Base-by-base conservation (phyloP, 2,888 invertebrate genomes). In the Mycalesis mineus region DNA sequence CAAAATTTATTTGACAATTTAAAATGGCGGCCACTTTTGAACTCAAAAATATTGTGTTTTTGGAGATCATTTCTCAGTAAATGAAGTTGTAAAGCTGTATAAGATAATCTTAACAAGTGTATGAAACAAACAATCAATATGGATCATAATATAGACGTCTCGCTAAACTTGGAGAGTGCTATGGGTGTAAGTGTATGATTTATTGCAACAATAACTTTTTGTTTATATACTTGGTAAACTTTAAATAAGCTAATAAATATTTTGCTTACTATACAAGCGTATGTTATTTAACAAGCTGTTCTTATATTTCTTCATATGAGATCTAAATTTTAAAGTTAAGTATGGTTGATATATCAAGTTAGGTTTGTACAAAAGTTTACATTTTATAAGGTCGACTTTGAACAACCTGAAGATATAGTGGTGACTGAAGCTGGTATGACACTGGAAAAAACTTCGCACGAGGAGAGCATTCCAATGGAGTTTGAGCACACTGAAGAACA, bases 11-110 rank as follows among this genome's bases (percentile, higher is more conserved):
- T 87, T 89, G 89, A 87, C 88, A 87, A 77, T 75, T 69, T 86
- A 88, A 85, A 88, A 90, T 90, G 90, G 90, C 90, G 90, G 90
- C 84, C 82, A 80, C 87, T 76, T 90, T 90, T 88, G 74, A 90
- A 89, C 84, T 82, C 67, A 66, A 72, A 70, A 69, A 67, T 82
- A 62, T 69, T 72, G 72, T 69, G 64, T 63, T 68, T 67, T 73
- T 60, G 48, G 56, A 54, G 51, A 58, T 57, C 61, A 64, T 62
- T 61, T 58, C 62, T 51, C 60, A 49, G 37, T 45, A 57, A 58
- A 17, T 41, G 44, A 7, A 42, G 45, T 31, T 2, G 39, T 31
- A 61, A 58, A 62, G 44, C 17, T 45, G 42, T 51, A 48, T 62
- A 41, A 58, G 45, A 49, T 57, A 52, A 14, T 13, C 9, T 31